A percentile compares a stretch with the other conserved stretches of the same genome.
Conservation (phyloP, 2,888 invertebrate species). For the Pterostichus madidus region DNA sequence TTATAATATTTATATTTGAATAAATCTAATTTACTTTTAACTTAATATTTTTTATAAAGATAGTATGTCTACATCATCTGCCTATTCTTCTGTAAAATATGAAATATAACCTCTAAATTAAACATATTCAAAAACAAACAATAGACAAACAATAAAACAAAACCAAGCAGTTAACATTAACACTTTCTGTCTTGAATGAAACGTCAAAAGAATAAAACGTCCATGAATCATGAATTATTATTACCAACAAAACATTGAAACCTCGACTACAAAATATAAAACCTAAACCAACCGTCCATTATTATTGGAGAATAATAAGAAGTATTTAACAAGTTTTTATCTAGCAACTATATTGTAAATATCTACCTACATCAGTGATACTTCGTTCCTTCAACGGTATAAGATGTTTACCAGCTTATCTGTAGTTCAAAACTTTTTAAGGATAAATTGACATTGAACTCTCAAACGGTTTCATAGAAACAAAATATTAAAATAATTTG, state of each 20-base stretch:
- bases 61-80: no score
- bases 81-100: not conserved
- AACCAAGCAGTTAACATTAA: conserved; percentile 11
- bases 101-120: conserved; percentile 40
- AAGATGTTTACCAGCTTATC: not conserved
- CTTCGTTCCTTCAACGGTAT: not conserved
- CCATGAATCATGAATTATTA: conserved; percentile 38
- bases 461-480: no score
- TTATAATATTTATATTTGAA: no score
- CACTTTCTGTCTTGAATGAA: conserved; percentile 13
- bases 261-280: not conserved
- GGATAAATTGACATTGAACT: no score
- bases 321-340: conserved; percentile 34
- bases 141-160: conserved; percentile 5
- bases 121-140: conserved; percentile 32
- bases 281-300: conserved; percentile 7
- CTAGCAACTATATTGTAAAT: not conserved
- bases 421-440: no score
- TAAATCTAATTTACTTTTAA: no score
- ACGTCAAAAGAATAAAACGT: conserved; percentile 20
- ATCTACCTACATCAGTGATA: conserved; percentile 15
- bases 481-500: no score
- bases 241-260: conserved; percentile 11
- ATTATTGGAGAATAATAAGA: conserved; percentile 31
- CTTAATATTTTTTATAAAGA: no score